These are phyloP conservation scores for Lampris incognitus DNA, from an alignment of 2,113 vertebrate species.

Conservation along the genomic window DNA sequence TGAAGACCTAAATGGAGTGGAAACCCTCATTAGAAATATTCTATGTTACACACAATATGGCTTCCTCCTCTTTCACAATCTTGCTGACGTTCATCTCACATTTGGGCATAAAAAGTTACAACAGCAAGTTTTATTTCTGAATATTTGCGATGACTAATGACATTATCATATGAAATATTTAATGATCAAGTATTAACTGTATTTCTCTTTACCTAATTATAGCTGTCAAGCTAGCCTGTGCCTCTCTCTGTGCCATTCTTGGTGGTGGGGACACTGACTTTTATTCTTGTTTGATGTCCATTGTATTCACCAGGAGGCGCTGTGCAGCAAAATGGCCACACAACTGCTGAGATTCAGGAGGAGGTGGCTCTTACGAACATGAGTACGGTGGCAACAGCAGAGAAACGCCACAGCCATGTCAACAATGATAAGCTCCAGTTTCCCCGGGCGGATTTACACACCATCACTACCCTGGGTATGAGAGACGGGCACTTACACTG, in stretches of 20 bases:
- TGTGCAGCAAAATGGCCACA: constrained; percentile 92
- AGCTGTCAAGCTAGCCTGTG: neutral
- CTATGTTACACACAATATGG: neutral
- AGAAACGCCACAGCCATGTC: constrained; percentile 88
- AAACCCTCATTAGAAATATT: too few relatives aligned
- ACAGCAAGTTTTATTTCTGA: too few relatives aligned
- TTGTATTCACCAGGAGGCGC: constrained; percentile 82
- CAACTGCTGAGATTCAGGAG: constrained; percentile 92
- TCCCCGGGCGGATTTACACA: constrained; percentile 88
- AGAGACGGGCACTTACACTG: too few relatives aligned
- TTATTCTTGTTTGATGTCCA: constrained; percentile 11
- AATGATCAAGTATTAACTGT: too few relatives aligned
- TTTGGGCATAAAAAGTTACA: neutral
- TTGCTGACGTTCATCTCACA: neutral
- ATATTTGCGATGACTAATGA: too few relatives aligned
- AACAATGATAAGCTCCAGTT: constrained; percentile 91
- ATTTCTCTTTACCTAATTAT: too few relatives aligned
- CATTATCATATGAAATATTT: too few relatives aligned
- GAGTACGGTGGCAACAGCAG: constrained; percentile 83
- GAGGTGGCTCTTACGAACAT: constrained; percentile 92
- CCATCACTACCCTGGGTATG: constrained; percentile 94
- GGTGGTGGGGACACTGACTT: neutral
- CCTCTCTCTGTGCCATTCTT: neutral
- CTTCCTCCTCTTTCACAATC: constrained; percentile 5
- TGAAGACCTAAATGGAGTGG: too few relatives aligned